A percentile compares a stretch with the other conserved stretches of the same genome.
Evolutionary conservation across 2,888 invertebrate genomes (phyloP).

Genomic region (Petrolisthes cinctipes): DNA sequence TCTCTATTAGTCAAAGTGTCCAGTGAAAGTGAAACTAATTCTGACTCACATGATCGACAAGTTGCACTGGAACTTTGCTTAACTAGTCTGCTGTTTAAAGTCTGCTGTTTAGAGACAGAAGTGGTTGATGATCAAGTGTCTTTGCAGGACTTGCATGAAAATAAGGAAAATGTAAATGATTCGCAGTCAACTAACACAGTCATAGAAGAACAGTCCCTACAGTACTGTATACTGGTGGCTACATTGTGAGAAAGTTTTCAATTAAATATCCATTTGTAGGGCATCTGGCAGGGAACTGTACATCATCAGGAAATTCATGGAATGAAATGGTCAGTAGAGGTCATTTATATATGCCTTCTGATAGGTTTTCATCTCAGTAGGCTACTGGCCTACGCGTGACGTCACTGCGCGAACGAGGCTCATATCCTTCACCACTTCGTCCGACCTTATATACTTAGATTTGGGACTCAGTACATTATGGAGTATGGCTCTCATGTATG

Average conservation of each 20-base stretch:
- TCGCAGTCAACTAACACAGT: constrained; percentile 19
- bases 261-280: constrained; percentile 14
- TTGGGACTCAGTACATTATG: no score
- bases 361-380: constrained; percentile 13
- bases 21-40: background rate
- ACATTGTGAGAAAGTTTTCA: background rate
- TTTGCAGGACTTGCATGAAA: background rate
- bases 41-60: background rate
- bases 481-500: no score
- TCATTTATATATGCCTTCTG: constrained; percentile 17
- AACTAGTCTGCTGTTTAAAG: background rate
- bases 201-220: constrained; percentile 16
- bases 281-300: constrained; percentile 12
- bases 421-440: no score
- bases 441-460: no score
- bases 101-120: background rate
- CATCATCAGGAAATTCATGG: constrained; percentile 8
- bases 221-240: background rate
- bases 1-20: background rate
- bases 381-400: no score
- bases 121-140: background rate
- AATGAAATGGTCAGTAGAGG: constrained; percentile 16
- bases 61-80: constrained; percentile 10
- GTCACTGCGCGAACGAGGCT: no score
- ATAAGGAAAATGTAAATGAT: background rate